Conservation (phyloP, 2,888 invertebrate genomes). For the Melieria omissa region DNA sequence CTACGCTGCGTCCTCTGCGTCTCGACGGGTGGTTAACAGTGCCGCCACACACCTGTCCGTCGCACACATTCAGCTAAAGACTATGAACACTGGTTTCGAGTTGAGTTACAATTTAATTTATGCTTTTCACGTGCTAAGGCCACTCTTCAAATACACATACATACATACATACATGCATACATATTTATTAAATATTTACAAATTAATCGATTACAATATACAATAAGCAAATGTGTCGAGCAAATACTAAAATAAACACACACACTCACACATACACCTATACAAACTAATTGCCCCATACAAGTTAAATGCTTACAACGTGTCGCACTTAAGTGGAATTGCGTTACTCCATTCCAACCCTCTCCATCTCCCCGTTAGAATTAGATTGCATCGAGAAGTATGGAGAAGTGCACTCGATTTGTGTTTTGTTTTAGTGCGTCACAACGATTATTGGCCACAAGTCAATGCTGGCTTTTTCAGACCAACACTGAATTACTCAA, state of each 20-base stretch:
- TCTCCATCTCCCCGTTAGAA: too few species aligned
- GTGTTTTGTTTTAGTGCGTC: too few species aligned
- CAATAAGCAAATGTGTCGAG: neutral
- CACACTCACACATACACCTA: slow-evolving; percentile 1
- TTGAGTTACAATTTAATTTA: slow-evolving; percentile 13
- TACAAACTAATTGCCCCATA: neutral
- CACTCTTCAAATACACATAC: slow-evolving; percentile 28
- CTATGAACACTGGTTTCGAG: slow-evolving; percentile 31
- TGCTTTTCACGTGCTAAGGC: slow-evolving; percentile 26
- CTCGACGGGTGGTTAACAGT: too few species aligned
- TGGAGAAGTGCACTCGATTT: too few species aligned
- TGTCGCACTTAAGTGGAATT: too few species aligned
- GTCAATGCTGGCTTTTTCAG: too few species aligned
- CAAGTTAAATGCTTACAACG: neutral
- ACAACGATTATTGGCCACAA: too few species aligned
- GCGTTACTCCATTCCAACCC: too few species aligned
- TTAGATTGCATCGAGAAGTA: too few species aligned
- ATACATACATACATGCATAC: neutral
- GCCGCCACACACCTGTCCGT: too few species aligned
- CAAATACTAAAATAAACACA: slow-evolving; percentile 13
- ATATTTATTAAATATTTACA: slow-evolving; percentile 4
- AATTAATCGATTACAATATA: neutral
- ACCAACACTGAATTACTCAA: too few species aligned
- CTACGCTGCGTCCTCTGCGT: too few species aligned
- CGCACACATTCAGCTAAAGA: neutral